These are phyloP conservation scores for Pristionchus maxplancki DNA, from an alignment of 2,888 invertebrate species.

Conservation along the genomic window DNA sequence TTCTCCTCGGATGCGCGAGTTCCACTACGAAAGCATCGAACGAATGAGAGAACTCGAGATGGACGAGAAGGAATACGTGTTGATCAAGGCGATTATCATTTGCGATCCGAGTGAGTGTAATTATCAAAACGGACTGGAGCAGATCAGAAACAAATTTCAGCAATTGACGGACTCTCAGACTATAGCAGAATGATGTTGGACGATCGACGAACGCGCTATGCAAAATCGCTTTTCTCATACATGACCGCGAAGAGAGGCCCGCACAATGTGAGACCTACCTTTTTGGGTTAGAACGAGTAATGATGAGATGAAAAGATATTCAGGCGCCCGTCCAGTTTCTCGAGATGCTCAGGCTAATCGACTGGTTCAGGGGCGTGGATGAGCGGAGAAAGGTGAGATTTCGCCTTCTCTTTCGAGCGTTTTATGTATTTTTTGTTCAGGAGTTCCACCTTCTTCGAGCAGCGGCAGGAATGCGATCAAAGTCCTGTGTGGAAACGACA, in stretches of 20 bases:
- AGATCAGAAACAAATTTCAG: too few species aligned
- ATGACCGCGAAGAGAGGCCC: background rate
- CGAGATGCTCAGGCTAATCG: too few species aligned
- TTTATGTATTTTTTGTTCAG: too few species aligned
- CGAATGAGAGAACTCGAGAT: background rate
- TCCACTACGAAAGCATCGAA: background rate
- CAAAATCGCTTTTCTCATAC: background rate
- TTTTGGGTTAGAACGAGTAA: too few species aligned
- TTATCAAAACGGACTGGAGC: background rate
- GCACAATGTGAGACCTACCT: background rate
- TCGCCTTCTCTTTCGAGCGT: too few species aligned
- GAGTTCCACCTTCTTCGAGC: too few species aligned
- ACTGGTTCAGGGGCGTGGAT: too few species aligned
- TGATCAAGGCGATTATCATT: background rate
- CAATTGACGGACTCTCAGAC: background rate
- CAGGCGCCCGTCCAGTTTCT: too few species aligned
- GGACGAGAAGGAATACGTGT: background rate
- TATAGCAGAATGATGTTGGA: background rate
- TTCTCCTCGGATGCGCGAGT: background rate
- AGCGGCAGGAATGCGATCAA: too few species aligned
- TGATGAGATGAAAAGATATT: too few species aligned
- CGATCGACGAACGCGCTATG: background rate
- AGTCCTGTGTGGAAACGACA: too few species aligned
- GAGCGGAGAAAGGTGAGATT: too few species aligned
- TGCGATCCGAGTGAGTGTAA: background rate